Percentiles rank a stretch among this genome's conserved stretches.
Conservation (phyloP, 2,888 invertebrate genomes). For the Scaptomyza caliginosa region DNA sequence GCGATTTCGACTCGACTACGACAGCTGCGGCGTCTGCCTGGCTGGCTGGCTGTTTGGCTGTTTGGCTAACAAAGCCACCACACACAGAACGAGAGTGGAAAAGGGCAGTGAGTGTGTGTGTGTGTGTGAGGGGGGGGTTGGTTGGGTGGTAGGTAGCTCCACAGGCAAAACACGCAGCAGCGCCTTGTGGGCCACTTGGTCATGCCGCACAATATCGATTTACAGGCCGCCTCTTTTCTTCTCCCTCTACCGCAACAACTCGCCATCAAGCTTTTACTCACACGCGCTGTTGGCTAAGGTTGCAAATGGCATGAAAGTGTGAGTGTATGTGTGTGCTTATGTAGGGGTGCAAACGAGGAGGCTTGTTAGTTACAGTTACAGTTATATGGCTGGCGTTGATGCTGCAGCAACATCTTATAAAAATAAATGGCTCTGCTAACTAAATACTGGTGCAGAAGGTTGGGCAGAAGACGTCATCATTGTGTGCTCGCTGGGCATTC, state of each 20-base stretch:
- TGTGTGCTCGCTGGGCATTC: slow-evolving; percentile 32
- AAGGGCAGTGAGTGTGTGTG: neutral
- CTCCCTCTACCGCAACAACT: neutral
- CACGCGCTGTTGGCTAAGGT: slow-evolving; percentile 63
- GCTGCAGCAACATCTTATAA: slow-evolving; percentile 69
- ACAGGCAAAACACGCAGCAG: slow-evolving; percentile 57
- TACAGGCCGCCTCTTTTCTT: slow-evolving; percentile 32
- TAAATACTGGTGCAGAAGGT: slow-evolving; percentile 37
- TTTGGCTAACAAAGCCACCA: slow-evolving; percentile 52
- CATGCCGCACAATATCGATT: slow-evolving; percentile 78
- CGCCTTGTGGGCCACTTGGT: slow-evolving; percentile 76
- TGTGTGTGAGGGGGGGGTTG: neutral
- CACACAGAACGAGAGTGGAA: slow-evolving; percentile 12
- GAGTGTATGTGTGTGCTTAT: slow-evolving; percentile 1
- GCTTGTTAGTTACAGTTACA: slow-evolving; percentile 65
- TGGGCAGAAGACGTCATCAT: slow-evolving; percentile 8
- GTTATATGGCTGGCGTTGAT: slow-evolving; percentile 51
- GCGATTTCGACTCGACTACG: slow-evolving; percentile 13
- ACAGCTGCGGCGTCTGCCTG: slow-evolving; percentile 64
- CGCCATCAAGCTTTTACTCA: slow-evolving; percentile 49
- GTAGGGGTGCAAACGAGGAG: neutral
- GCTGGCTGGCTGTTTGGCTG: slow-evolving; percentile 35
- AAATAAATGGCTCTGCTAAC: slow-evolving; percentile 68
- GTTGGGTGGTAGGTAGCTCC: slow-evolving; percentile 20
- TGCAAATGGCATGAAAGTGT: slow-evolving; percentile 40